phyloP scores from a whole-genome alignment of 2,113 vertebrate species.

The Laterallus jamaicensis region DNA sequence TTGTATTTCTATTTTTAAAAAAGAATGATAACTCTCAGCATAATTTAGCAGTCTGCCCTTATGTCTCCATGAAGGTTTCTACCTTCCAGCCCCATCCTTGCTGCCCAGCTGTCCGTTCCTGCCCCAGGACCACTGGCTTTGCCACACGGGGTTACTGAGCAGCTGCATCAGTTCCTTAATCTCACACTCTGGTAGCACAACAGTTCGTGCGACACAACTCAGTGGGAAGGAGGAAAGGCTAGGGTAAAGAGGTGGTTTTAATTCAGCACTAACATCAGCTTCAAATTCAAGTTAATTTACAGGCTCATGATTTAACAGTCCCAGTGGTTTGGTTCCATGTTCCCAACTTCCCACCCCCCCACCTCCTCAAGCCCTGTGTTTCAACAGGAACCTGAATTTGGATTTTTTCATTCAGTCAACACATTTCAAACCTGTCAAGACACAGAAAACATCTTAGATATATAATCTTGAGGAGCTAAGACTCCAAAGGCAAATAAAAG shows the following conservation, averaged over 20 bases:
- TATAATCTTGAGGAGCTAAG: neutral
- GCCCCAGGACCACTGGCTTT: neutral
- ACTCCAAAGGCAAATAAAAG: neutral
- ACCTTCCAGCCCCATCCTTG: neutral
- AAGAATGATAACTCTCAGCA: neutral
- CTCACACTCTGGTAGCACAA: neutral
- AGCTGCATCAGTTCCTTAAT: neutral
- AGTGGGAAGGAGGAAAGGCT: neutral
- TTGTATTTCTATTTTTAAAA: no score
- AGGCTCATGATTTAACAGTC: neutral
- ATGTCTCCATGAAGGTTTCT: neutral
- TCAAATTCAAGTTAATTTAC: neutral
- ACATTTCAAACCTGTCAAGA: neutral
- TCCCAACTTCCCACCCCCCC: neutral
- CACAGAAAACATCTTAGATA: neutral
- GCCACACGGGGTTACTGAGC: neutral
- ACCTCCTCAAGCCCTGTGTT: neutral
- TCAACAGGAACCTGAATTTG: neutral
- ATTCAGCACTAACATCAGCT: neutral
- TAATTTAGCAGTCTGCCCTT: neutral
- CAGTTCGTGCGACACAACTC: neutral
- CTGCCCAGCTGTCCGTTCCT: neutral
- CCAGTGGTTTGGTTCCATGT: neutral
- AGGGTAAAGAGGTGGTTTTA: neutral
- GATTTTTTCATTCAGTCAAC: neutral